phyloP scores from a whole-genome alignment of 2,797 vertebrate genomes.

The Rhinogobio ventralis region DNA sequence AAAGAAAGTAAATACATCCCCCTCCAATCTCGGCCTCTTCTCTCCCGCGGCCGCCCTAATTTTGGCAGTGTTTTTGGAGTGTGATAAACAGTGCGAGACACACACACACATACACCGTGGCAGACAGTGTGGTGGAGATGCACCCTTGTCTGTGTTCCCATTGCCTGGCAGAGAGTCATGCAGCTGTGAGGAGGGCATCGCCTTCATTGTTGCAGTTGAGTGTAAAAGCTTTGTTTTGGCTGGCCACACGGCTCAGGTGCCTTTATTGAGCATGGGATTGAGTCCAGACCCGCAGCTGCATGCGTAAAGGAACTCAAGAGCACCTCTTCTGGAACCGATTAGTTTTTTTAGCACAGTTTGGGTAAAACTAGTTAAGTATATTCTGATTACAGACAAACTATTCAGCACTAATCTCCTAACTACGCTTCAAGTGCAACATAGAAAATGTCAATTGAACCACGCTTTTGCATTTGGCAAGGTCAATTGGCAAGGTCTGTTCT shows the following conservation, averaged over 20 bases:
- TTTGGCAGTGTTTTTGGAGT: constrained; percentile 61
- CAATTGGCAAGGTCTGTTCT: constrained; percentile 5
- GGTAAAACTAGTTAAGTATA: constrained; percentile 11
- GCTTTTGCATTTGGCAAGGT: constrained; percentile 15
- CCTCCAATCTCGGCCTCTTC: constrained; percentile 62
- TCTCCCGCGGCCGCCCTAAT: constrained; percentile 52
- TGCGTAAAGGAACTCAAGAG: neutral
- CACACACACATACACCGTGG: constrained; percentile 32
- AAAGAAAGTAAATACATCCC: neutral
- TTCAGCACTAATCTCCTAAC: constrained; percentile 6
- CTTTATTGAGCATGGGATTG: constrained; percentile 13
- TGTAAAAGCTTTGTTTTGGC: constrained; percentile 64
- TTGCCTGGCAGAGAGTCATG: constrained; percentile 36
- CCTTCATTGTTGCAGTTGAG: constrained; percentile 40
- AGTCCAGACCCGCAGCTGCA: neutral
- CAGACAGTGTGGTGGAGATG: constrained; percentile 55
- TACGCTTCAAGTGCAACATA: neutral
- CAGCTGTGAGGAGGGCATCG: constrained; percentile 12
- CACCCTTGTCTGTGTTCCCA: constrained; percentile 54
- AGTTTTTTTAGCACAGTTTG: neutral
- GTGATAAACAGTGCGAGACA: constrained; percentile 67
- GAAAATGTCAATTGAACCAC: neutral
- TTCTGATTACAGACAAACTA: constrained; percentile 1
- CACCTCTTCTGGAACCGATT: constrained; percentile 5
- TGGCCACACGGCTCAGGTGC: constrained; percentile 56